A percentile compares a stretch with the other conserved stretches of the same genome.
These are phyloP conservation scores for Pollenia amentaria DNA, from an alignment of 2,888 invertebrate genomes.

Conservation along the genomic window DNA sequence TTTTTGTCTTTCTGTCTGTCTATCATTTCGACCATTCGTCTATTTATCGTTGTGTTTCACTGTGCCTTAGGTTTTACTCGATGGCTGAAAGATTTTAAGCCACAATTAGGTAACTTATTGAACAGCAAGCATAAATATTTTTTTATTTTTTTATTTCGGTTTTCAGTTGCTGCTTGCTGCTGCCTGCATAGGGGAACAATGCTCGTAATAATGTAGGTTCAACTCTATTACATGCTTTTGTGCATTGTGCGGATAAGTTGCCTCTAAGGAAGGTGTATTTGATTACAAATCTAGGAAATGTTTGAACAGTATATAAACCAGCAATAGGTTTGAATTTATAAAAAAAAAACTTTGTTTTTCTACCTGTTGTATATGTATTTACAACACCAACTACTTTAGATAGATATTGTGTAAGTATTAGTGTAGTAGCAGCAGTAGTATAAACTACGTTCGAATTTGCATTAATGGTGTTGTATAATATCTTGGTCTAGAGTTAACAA, in stretches of 20 bases:
- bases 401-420: slow-evolving; percentile 10
- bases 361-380: slow-evolving; percentile 47
- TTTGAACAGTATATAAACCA: slow-evolving; percentile 34
- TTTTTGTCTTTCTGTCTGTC: neutral
- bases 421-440: slow-evolving; percentile 19
- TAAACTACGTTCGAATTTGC: slow-evolving; percentile 51
- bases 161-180: slow-evolving; percentile 25
- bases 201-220: slow-evolving; percentile 52
- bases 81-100: slow-evolving; percentile 70
- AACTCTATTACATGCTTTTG: slow-evolving; percentile 54
- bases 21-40: slow-evolving; percentile 34
- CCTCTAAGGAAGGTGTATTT: slow-evolving; percentile 73
- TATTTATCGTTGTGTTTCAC: slow-evolving; percentile 4
- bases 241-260: slow-evolving; percentile 58
- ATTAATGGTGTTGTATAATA: slow-evolving; percentile 68
- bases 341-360: slow-evolving; percentile 21
- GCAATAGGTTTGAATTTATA: slow-evolving; percentile 42
- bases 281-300: slow-evolving; percentile 74
- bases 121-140: slow-evolving; percentile 70
- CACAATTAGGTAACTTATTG: slow-evolving; percentile 77
- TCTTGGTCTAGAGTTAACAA: slow-evolving; percentile 56
- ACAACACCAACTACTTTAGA: slow-evolving; percentile 19
- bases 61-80: slow-evolving; percentile 61
- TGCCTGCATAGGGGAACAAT: slow-evolving; percentile 33
- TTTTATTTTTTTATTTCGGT: slow-evolving; percentile 21